Conservation (phyloP, 2,113 vertebrate species). For the Toxotes chatareus region DNA sequence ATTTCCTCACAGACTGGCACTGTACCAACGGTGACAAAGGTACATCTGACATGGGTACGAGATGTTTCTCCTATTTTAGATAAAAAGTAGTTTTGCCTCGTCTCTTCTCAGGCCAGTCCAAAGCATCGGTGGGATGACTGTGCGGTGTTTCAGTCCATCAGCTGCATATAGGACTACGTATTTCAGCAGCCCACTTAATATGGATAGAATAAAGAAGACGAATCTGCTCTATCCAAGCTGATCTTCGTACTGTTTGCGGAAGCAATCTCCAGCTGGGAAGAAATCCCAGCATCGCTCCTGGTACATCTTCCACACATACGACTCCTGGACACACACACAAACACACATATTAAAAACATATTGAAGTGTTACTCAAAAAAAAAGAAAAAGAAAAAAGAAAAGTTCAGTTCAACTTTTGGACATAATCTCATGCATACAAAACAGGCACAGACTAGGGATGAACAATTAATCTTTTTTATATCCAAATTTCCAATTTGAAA, state of each 20-base stretch:
- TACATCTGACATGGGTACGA: conserved; percentile 48
- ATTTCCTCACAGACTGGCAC: conserved; percentile 56
- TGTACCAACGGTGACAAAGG: conserved; percentile 56
- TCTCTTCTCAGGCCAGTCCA: conserved; percentile 42
- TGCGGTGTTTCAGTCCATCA: conserved; percentile 42
- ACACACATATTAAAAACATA: neutral
- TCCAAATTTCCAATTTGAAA: neutral
- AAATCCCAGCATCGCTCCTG: conserved; percentile 99
- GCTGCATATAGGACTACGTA: conserved; percentile 41
- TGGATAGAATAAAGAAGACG: conserved; percentile 35
- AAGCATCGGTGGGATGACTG: conserved; percentile 18
- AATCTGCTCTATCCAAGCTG: conserved; percentile 88
- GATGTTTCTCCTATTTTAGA: conserved; percentile 26
- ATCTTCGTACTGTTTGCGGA: conserved; percentile 98
- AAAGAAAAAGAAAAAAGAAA: neutral
- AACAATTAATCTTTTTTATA: neutral
- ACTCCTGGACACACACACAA: conserved; percentile 87
- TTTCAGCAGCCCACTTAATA: conserved; percentile 24
- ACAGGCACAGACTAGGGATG: neutral
- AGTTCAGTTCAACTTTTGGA: neutral
- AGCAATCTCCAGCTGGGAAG: conserved; percentile 98
- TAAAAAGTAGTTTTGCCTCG: conserved; percentile 48
- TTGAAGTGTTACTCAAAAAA: neutral
- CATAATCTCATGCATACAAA: neutral
- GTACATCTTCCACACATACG: conserved; percentile 99